phyloP scores from a whole-genome alignment of 2,888 invertebrate species.

The Hypselothyrea guttata region DNA sequence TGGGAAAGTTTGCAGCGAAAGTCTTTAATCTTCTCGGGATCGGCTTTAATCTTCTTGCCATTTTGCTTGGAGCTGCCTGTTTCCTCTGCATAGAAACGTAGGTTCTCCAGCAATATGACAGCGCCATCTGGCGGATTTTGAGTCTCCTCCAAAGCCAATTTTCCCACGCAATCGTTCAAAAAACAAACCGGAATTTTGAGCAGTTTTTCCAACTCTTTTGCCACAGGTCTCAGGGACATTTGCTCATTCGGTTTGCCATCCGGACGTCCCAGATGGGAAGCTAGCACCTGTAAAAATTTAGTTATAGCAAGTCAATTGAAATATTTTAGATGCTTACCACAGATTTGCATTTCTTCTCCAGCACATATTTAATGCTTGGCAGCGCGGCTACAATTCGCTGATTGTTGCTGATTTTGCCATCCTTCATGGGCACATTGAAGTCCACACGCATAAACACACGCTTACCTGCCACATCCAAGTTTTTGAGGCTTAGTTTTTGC shows the following conservation, averaged over 20 bases:
- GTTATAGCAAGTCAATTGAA: no score
- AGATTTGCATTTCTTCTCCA: conserved; percentile 95
- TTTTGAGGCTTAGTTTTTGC: conserved; percentile 90
- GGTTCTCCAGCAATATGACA: conserved; percentile 96
- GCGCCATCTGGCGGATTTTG: conserved; percentile 92
- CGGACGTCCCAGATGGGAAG: conserved; percentile 98
- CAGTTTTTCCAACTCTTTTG: conserved; percentile 92
- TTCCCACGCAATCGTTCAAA: conserved; percentile 95
- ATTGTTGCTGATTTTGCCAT: conserved; percentile 97
- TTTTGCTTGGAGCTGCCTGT: conserved; percentile 97
- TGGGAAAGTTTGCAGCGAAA: conserved; percentile 95
- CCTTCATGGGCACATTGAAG: conserved; percentile 99
- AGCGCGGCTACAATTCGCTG: conserved; percentile 98
- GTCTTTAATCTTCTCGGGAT: conserved; percentile 88
- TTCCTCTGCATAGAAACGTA: conserved; percentile 98
- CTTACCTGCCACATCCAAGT: conserved; percentile 92
- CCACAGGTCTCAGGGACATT: conserved; percentile 95
- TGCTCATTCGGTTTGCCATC: conserved; percentile 94
- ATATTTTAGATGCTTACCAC: conserved; percentile 82
- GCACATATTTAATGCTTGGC: conserved; percentile 94
- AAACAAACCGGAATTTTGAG: conserved; percentile 88
- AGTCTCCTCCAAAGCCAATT: conserved; percentile 93
- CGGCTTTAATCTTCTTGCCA: conserved; percentile 96
- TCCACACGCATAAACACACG: conserved; percentile 98
- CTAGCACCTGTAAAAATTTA: conserved; percentile 90